These are phyloP conservation scores for Myotis brandtii DNA, from an alignment of 2,113 vertebrate genomes.

Conservation along the genomic window DNA sequence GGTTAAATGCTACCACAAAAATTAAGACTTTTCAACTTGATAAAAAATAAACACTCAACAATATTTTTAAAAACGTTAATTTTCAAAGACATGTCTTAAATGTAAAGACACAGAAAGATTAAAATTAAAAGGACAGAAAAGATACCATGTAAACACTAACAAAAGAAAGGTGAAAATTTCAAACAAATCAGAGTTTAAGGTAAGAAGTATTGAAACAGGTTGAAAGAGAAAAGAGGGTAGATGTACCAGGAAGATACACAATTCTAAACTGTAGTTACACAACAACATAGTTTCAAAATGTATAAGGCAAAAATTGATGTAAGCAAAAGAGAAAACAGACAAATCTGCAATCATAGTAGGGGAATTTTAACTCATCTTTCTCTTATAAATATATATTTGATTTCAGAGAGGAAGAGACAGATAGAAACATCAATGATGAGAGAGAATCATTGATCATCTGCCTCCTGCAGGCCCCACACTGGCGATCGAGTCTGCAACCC, in stretches of 20 bases:
- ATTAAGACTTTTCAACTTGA: slow-evolving; percentile 10
- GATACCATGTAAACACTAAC: neutral
- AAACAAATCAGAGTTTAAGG: neutral
- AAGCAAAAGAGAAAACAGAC: neutral
- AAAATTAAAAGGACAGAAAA: neutral
- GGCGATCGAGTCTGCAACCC: no score
- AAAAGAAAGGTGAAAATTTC: neutral
- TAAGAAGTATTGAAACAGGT: neutral
- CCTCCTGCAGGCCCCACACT: no score
- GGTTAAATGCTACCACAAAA: neutral
- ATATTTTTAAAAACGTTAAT: neutral
- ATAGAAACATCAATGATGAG: no score
- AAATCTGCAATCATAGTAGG: neutral
- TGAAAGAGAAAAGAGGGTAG: neutral
- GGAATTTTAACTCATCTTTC: neutral
- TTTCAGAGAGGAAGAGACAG: no score
- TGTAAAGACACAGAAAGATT: neutral
- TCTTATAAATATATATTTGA: no score
- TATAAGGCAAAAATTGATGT: neutral
- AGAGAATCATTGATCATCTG: no score
- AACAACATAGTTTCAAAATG: slow-evolving; percentile 8
- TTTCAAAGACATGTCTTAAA: neutral
- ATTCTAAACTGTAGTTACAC: neutral
- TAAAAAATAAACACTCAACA: neutral
- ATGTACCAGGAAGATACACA: neutral